Conservation (phyloP, 2,888 invertebrate species). For the Trachelus tabidus region DNA sequence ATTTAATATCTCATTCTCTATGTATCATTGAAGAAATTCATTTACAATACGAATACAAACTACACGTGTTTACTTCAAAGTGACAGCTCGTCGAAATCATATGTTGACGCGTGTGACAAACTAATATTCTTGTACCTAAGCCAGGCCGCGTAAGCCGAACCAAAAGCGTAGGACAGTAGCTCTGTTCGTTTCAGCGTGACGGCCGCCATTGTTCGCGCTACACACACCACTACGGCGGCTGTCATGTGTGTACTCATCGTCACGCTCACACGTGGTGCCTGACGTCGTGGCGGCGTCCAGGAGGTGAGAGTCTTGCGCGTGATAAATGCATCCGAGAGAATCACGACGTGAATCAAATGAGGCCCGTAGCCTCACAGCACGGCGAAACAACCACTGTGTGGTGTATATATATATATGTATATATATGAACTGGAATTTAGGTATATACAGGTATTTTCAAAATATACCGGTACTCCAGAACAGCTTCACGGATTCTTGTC, state of each 20-base stretch:
- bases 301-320: slow-evolving; percentile 19
- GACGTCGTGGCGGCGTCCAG: neutral
- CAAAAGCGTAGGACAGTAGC: slow-evolving; percentile 49
- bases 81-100: neutral
- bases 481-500: neutral
- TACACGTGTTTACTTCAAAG: neutral
- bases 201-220: slow-evolving; percentile 47
- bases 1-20: neutral
- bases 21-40: neutral
- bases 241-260: neutral
- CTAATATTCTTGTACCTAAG: neutral
- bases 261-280: neutral
- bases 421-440: neutral
- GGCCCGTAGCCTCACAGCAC: slow-evolving; percentile 23
- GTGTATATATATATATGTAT: too few species aligned
- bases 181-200: slow-evolving; percentile 47
- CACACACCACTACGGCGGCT: neutral
- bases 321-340: slow-evolving; percentile 42
- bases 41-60: neutral
- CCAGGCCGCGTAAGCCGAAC: neutral
- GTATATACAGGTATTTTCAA: neutral
- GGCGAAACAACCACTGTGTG: neutral
- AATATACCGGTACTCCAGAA: neutral
- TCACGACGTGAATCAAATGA: slow-evolving; percentile 42
- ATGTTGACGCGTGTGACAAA: neutral